Base-by-base conservation (phyloP, 2,113 vertebrate species). In the Sceloporus undulatus region DNA sequence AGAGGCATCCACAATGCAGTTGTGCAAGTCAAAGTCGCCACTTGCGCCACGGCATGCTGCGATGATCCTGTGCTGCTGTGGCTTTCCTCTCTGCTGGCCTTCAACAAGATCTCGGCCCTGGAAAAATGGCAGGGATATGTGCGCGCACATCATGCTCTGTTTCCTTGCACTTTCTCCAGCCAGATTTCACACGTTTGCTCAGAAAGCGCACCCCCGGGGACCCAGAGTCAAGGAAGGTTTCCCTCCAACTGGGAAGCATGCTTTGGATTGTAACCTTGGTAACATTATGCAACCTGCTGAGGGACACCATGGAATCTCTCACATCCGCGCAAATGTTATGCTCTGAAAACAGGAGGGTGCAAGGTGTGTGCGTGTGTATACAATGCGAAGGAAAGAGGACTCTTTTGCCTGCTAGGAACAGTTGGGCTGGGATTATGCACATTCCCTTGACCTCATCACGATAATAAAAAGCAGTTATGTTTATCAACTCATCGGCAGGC, bases 401-500 rank as follows among this genome's bases (percentile, higher is more conserved):
- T 48, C 48, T 48, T n/a, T 21, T 23, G 23, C 29, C 16, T 14
- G 2, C 9, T 6, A 5, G 8, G 89, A 96, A 92, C 95, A 96
- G 88, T 80, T 92, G 92, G 93, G 94, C 95, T 91, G 92, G 96
- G 97, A 97, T 97, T 96, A 96, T 77, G 78, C 87, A 92, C 71
- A 7, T 95, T 94, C 91, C 87, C 82, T 93, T 81, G 93, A 94
- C 94, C 94, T 95, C 96, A 95, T 96, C 94, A 91, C 91, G 0
- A 13, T 95, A 94, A 97, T 96, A 96, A 96, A 95, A 83, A 96
- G 91, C 92, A 95, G 95, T 94, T 95, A 92, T 93, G 90, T 93
- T 95, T 95, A 95, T 95, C 93, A 78, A 94, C 91, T 95, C 95
- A 93, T 95, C 94, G 92, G 94, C 94, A 94, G 92, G 88, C 88